Conservation (phyloP, 1,140 invertebrate species). For the Neodiprion virginianus region DNA sequence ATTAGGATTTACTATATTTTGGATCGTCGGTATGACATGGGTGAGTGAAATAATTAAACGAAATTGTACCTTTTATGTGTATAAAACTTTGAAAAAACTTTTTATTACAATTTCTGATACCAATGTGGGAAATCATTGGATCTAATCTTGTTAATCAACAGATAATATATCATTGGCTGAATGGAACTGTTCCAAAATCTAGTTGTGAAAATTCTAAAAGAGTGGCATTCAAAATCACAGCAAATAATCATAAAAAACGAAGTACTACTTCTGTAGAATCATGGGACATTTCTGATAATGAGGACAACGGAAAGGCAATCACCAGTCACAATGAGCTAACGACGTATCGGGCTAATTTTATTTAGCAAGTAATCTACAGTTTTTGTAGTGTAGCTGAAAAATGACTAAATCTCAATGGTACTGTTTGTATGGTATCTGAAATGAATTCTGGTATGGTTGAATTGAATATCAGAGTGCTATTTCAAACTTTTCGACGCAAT, state of each 20-base stretch:
- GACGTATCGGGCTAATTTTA: neutral
- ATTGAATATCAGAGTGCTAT: no score
- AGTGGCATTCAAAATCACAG: slow-evolving; percentile 24
- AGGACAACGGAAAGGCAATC: slow-evolving; percentile 20
- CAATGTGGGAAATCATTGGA: no score
- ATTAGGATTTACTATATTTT: slow-evolving; percentile 30
- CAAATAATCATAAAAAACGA: slow-evolving; percentile 23
- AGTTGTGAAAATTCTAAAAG: slow-evolving; percentile 17
- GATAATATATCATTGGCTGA: neutral
- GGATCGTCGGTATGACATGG: slow-evolving; percentile 34
- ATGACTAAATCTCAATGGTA: no score
- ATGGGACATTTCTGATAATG: slow-evolving; percentile 36
- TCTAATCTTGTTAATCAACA: neutral
- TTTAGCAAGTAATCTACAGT: no score
- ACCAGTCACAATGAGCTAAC: neutral
- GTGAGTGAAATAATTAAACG: slow-evolving; percentile 24
- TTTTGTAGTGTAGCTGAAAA: no score
- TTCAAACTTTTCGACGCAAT: no score
- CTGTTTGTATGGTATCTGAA: no score
- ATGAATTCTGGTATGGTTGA: no score
- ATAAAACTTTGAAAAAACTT: slow-evolving; percentile 21
- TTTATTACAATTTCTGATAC: neutral
- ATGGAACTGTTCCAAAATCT: neutral
- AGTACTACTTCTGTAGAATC: slow-evolving; percentile 41
- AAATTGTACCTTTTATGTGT: slow-evolving; percentile 2